Percentiles rank a stretch among this genome's conserved stretches.
phyloP scores from a whole-genome alignment of 1,140 invertebrate species.

The Phenacoccus solenopsis region DNA sequence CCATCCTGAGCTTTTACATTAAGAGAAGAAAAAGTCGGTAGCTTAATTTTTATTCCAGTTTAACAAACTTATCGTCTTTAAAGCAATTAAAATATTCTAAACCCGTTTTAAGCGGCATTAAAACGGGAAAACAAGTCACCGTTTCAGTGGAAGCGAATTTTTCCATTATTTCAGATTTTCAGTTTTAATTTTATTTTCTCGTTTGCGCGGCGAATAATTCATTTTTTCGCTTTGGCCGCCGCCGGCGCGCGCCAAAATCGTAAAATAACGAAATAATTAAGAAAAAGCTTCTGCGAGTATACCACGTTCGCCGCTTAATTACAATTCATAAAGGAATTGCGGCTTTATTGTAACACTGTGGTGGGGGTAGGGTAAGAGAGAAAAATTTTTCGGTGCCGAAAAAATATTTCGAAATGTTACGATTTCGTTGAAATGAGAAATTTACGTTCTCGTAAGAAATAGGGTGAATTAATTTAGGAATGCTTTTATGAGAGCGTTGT shows the following conservation, averaged over 20 bases:
- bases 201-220: background rate
- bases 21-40: background rate
- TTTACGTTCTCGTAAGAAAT: background rate
- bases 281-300: conserved; percentile 5
- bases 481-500: background rate
- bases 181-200: background rate
- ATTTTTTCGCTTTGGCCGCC: background rate
- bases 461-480: background rate
- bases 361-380: no score
- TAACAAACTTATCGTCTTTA: conserved; percentile 18
- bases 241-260: background rate
- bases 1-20: background rate
- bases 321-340: conserved; percentile 4
- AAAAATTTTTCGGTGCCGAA: background rate
- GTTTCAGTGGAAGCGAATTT: conserved; percentile 3
- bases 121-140: background rate
- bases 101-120: conserved; percentile 10
- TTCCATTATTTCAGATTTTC: conserved; percentile 11
- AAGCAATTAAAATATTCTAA: conserved; percentile 15
- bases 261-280: conserved; percentile 10
- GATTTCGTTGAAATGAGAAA: background rate
- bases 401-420: background rate
- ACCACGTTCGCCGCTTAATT: background rate
- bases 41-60: conserved; percentile 16
- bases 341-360: background rate